phyloP scores from a whole-genome alignment of 2,888 invertebrate species.

The Dexiosoma caninum region DNA sequence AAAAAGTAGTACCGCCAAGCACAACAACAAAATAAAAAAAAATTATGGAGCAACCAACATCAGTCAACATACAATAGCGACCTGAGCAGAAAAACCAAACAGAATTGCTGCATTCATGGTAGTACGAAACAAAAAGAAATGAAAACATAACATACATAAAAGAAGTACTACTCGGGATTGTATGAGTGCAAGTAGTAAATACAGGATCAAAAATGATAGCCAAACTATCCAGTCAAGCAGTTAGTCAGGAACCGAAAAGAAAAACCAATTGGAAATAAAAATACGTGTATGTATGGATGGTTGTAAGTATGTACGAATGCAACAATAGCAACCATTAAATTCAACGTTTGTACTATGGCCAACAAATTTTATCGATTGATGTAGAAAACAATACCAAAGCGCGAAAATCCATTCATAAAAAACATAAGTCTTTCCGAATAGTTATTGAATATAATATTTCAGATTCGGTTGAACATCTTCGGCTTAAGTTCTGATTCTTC shows the following conservation, averaged over 20 bases:
- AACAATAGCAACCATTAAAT: background rate
- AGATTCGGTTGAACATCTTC: conserved; percentile 7
- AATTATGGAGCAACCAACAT: conserved; percentile 2
- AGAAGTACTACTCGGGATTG: conserved; percentile 53
- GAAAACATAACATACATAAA: conserved; percentile 31
- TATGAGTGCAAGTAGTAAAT: conserved; percentile 16
- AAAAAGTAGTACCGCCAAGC: conserved; percentile 40
- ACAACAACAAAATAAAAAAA: conserved; percentile 29
- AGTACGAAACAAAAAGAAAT: background rate
- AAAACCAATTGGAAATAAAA: conserved; percentile 37
- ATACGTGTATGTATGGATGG: too few species aligned
- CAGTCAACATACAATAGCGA: conserved; percentile 8
- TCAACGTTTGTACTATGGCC: conserved; percentile 53
- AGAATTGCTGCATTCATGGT: conserved; percentile 38
- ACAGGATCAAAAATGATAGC: conserved; percentile 30
- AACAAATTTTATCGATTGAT: conserved; percentile 77
- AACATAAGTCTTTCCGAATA: conserved; percentile 66
- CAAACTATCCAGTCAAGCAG: background rate
- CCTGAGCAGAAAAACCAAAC: conserved; percentile 13
- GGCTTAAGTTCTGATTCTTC: too few species aligned
- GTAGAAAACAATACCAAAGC: conserved; percentile 67
- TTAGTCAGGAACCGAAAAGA: conserved; percentile 33
- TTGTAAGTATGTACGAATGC: background rate
- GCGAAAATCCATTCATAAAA: conserved; percentile 77
- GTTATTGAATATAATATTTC: background rate